Base-by-base conservation (phyloP, 1,140 invertebrate species). In the Sycobia sp. region DNA sequence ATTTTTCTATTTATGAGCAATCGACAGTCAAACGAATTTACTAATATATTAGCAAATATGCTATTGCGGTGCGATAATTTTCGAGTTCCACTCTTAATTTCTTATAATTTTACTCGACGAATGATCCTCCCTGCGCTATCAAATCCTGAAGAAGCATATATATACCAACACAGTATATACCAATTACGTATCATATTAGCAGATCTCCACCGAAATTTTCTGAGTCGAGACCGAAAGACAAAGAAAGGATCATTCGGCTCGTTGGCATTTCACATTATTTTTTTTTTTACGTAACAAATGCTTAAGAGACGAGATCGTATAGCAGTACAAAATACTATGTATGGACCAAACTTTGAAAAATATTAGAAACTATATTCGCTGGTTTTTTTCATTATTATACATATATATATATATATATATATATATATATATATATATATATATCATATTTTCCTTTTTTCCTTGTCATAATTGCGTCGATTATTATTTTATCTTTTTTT, bases 311-410 rank as follows among this genome's bases (percentile, higher is more conserved):
- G 23, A 55, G 3, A 46, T 36, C 7, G 18, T 39, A n/a, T n/a
- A 47, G 43, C 32, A 14, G 49, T 47, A 44, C 22, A 61, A 53
- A 61, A 53, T 22, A 61, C 58, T 61, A 53, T 39, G n/a, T n/a
- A 49, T 27, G 44, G 36, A 34, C 14, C 3, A 61, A 51, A 43
- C 3, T 61, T 43, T 16, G 49, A 51, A 51, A 51, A 53, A 61
- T 61, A 61, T 41, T 14, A 10, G 41, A 51, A 51, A 51, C 36
- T 51, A 43, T 14, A 38, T 38, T 16, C 20, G 11, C 36, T 41
- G 3, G 8, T n/a, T 32, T 4, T 32, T 32, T n/a, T n/a, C n/a
- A n/a, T n/a, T n/a, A n/a, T n/a, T n/a, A n/a, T n/a, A n/a, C n/a
- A n/a, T n/a, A n/a, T n/a, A n/a, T n/a, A n/a, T n/a, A n/a, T n/a